Percentiles rank a stretch among this genome's conserved stretches.
These are phyloP conservation scores for Rhamphomyia laevipes DNA, from an alignment of 2,888 invertebrate genomes.

Conservation along the genomic window DNA sequence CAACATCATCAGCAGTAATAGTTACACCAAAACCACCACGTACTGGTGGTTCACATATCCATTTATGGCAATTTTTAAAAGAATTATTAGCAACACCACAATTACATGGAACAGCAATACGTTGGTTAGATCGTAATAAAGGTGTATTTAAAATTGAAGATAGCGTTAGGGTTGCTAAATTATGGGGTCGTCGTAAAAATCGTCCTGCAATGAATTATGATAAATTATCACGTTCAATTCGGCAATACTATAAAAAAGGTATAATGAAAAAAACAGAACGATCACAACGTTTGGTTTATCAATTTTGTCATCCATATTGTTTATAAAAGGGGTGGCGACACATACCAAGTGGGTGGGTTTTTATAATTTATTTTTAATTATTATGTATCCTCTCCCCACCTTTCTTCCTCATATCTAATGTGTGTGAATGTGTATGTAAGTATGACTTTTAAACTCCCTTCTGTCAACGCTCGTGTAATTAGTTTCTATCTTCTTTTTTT, in stretches of 20 bases:
- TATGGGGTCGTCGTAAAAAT: slow-evolving; percentile 98
- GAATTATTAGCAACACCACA: slow-evolving; percentile 85
- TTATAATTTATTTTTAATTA: too few relatives aligned
- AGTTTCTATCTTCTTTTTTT: too few relatives aligned
- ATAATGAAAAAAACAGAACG: slow-evolving; percentile 99
- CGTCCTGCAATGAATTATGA: slow-evolving; percentile 99
- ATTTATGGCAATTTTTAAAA: slow-evolving; percentile 97
- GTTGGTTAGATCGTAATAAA: slow-evolving; percentile 90
- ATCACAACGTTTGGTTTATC: slow-evolving; percentile 95
- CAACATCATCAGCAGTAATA: slow-evolving; percentile 30
- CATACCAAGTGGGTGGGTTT: too few relatives aligned
- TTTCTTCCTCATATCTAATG: too few relatives aligned
- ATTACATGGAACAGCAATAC: slow-evolving; percentile 83
- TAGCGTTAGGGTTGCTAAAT: slow-evolving; percentile 89
- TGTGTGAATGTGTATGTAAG: too few relatives aligned
- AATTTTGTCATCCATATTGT: slow-evolving; percentile 93
- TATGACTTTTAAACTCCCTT: too few relatives aligned
- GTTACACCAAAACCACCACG: slow-evolving; percentile 17
- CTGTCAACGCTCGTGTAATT: too few relatives aligned
- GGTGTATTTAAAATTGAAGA: slow-evolving; percentile 99
- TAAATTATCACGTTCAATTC: slow-evolving; percentile 90
- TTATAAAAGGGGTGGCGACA: too few relatives aligned
- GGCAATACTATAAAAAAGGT: slow-evolving; percentile 99
- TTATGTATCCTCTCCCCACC: too few relatives aligned
- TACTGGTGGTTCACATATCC: slow-evolving; percentile 77